phyloP scores from a whole-genome alignment of 2,888 invertebrate species.

The Uropetala carovei region DNA sequence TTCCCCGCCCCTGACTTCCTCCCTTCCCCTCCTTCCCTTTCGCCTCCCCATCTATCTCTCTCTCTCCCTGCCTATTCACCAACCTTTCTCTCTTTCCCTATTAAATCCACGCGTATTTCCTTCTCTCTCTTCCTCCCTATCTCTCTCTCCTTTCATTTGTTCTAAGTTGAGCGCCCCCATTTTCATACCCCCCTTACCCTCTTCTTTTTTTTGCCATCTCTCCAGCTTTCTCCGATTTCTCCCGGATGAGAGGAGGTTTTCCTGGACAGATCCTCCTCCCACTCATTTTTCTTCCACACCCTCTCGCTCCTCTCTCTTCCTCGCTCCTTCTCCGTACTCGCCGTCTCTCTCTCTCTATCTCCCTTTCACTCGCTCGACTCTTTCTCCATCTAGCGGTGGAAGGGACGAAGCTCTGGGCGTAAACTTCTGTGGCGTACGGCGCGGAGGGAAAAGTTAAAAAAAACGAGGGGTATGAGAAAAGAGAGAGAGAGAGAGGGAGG shows the following conservation, averaged over 20 bases:
- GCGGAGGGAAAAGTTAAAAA: background rate
- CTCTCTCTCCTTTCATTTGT: background rate
- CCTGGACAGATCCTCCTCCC: background rate
- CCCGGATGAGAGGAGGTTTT: no score
- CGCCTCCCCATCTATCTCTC: background rate
- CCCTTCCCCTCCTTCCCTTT: background rate
- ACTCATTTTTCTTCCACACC: background rate
- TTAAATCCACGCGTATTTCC: background rate
- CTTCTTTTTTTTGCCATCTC: background rate
- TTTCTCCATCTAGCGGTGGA: background rate
- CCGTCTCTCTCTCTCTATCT: background rate
- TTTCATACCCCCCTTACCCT: background rate
- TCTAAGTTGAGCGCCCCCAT: background rate
- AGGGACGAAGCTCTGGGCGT: background rate
- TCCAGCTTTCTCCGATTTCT: background rate
- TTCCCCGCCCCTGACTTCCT: background rate
- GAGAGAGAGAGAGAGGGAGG: background rate
- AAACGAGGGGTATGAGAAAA: background rate
- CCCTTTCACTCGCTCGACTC: background rate
- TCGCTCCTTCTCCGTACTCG: no score
- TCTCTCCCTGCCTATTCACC: background rate
- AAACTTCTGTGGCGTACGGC: conserved; percentile 13
- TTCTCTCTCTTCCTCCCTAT: background rate
- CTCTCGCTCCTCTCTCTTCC: background rate
- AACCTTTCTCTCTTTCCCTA: background rate